Evolutionary conservation across 2,797 vertebrate species (phyloP).

Genomic region (Selene dorsalis): DNA sequence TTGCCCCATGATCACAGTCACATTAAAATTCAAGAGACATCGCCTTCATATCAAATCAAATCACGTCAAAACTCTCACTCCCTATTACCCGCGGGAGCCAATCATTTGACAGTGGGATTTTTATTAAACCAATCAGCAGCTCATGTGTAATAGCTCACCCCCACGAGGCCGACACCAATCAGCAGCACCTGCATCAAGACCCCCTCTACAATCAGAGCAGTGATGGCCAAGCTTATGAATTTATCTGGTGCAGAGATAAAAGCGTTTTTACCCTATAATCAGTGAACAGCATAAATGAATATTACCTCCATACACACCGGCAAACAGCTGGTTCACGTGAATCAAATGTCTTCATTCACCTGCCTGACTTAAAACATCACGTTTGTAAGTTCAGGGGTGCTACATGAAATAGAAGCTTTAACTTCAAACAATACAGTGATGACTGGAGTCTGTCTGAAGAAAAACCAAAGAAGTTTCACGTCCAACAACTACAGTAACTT

Average conservation of each 20-base stretch:
- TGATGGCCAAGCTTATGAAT: not conserved
- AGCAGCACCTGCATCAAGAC: not conserved
- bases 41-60: not conserved
- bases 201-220: not conserved
- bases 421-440: constrained; percentile 5
- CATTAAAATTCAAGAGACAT: not conserved
- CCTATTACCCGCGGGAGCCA: not conserved
- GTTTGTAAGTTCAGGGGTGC: not conserved
- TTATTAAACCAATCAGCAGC: constrained; percentile 7
- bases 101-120: constrained; percentile 11
- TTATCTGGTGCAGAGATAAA: not conserved
- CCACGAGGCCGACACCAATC: not conserved
- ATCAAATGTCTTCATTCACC: constrained; percentile 10
- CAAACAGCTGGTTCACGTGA: constrained; percentile 13
- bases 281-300: not conserved
- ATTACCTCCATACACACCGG: not conserved
- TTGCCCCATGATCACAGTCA: not conserved
- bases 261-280: not conserved
- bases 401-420: constrained; percentile 16
- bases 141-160: not conserved
- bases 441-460: constrained; percentile 3
- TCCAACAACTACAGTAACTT: not conserved
- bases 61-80: not conserved
- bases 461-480: constrained; percentile 10
- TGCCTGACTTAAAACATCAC: not conserved